A percentile compares a stretch with the other conserved stretches of the same genome.
phyloP scores from a whole-genome alignment of 2,888 invertebrate species.

The Uropetala carovei region DNA sequence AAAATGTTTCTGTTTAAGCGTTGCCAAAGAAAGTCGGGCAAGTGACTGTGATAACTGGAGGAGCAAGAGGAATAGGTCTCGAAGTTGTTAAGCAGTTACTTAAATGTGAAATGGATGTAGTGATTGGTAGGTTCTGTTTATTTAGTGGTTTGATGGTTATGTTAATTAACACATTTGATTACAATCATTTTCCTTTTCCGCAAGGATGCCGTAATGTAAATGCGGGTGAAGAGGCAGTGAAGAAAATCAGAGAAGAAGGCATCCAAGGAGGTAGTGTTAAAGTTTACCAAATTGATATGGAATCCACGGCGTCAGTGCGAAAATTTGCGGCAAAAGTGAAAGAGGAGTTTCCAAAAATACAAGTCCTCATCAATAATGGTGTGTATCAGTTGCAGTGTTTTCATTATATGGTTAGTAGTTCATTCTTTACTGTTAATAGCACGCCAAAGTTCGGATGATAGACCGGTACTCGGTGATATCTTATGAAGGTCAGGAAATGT shows the following conservation, averaged over 20 bases:
- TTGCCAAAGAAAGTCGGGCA: slow-evolving; percentile 81
- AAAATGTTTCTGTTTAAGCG: slow-evolving; percentile 75
- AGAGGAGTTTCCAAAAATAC: slow-evolving; percentile 81
- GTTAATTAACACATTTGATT: neutral
- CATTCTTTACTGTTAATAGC: too few relatives aligned
- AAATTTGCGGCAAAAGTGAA: slow-evolving; percentile 84
- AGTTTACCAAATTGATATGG: slow-evolving; percentile 85
- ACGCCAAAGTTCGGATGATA: too few relatives aligned
- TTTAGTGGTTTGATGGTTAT: neutral
- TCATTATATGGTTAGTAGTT: too few relatives aligned
- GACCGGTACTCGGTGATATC: too few relatives aligned
- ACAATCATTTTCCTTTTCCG: neutral
- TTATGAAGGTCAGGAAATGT: too few relatives aligned
- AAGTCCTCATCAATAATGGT: slow-evolving; percentile 90
- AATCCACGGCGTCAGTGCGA: slow-evolving; percentile 85
- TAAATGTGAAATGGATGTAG: slow-evolving; percentile 86
- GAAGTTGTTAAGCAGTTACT: slow-evolving; percentile 86
- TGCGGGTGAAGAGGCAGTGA: slow-evolving; percentile 76
- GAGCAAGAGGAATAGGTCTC: slow-evolving; percentile 89
- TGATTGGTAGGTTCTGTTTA: slow-evolving; percentile 79
- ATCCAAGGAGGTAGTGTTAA: slow-evolving; percentile 79
- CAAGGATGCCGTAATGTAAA: slow-evolving; percentile 85
- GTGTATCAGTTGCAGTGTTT: slow-evolving; percentile 68
- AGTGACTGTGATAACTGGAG: slow-evolving; percentile 90
- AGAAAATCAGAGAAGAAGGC: slow-evolving; percentile 76